phyloP scores from a whole-genome alignment of 2,888 invertebrate genomes.

The Polyommatus iphigenia region DNA sequence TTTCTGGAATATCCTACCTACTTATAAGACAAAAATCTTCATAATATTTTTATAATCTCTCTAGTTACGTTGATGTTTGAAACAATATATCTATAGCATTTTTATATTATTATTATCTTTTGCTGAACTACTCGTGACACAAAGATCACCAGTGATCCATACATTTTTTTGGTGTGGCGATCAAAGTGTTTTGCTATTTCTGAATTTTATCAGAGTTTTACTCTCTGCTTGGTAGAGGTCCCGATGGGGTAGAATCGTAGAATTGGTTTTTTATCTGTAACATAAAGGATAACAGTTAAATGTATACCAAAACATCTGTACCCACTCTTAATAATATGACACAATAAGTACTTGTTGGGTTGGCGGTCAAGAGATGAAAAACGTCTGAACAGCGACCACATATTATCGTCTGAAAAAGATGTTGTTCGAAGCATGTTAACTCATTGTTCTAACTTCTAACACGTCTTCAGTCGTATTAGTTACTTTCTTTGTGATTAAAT shows the following conservation, averaged over 20 bases:
- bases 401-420: no score
- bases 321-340: no score
- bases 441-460: no score
- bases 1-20: slow-evolving; percentile 5
- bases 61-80: background rate
- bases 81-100: background rate
- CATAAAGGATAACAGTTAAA: background rate
- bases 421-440: no score
- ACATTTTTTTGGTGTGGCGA: background rate
- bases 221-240: slow-evolving; percentile 35
- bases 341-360: no score
- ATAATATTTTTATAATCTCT: background rate
- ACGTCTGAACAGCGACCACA: no score
- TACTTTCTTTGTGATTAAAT: no score
- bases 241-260: slow-evolving; percentile 45
- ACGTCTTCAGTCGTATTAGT: no score
- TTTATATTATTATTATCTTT: background rate
- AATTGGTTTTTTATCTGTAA: slow-evolving; percentile 50
- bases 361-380: no score
- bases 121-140: background rate
- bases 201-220: slow-evolving; percentile 23
- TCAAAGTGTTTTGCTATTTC: background rate
- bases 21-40: slow-evolving; percentile 16
- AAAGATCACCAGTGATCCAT: background rate
- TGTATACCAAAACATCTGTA: background rate